phyloP scores from a whole-genome alignment of 2,888 invertebrate genomes.

The Eucriotettix oculatus region DNA sequence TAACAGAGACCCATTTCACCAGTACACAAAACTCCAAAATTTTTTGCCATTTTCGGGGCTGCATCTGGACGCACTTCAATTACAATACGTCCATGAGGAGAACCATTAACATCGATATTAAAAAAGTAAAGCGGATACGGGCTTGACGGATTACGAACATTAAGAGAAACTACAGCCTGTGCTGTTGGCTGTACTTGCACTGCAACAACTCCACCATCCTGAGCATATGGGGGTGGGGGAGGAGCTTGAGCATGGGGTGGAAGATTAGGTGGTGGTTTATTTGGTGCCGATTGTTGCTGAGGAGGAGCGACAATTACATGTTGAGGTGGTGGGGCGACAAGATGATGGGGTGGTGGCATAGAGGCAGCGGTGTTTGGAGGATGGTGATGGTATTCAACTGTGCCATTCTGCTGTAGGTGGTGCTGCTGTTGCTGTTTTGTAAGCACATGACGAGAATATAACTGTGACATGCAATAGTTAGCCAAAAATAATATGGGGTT shows the following conservation, averaged over 20 bases:
- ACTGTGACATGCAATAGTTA: constrained; percentile 59
- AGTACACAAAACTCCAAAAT: constrained; percentile 53
- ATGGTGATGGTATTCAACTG: constrained; percentile 19
- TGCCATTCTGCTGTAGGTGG: constrained; percentile 35
- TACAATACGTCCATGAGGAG: constrained; percentile 51
- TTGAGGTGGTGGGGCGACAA: constrained; percentile 18
- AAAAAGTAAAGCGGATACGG: constrained; percentile 58
- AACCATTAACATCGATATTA: constrained; percentile 56
- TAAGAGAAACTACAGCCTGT: constrained; percentile 23
- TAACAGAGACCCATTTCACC: constrained; percentile 61
- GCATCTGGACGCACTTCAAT: constrained; percentile 62
- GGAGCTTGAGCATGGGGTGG: constrained; percentile 12
- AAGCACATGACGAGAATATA: constrained; percentile 47
- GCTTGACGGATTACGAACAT: constrained; percentile 31
- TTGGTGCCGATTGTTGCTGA: not conserved
- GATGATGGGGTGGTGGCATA: constrained; percentile 15
- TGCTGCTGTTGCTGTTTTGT: constrained; percentile 34
- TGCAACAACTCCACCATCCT: constrained; percentile 8
- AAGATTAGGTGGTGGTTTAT: constrained; percentile 3
- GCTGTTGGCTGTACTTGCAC: constrained; percentile 28
- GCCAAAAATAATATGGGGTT: constrained; percentile 56
- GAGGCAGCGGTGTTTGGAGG: constrained; percentile 2
- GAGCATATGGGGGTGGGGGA: constrained; percentile 8
- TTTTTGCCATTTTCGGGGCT: constrained; percentile 67
- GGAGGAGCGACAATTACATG: constrained; percentile 10